Percentiles rank a stretch among this genome's conserved stretches.
Evolutionary conservation across 2,113 vertebrate species (phyloP).

Genomic region (Agelaius tricolor): DNA sequence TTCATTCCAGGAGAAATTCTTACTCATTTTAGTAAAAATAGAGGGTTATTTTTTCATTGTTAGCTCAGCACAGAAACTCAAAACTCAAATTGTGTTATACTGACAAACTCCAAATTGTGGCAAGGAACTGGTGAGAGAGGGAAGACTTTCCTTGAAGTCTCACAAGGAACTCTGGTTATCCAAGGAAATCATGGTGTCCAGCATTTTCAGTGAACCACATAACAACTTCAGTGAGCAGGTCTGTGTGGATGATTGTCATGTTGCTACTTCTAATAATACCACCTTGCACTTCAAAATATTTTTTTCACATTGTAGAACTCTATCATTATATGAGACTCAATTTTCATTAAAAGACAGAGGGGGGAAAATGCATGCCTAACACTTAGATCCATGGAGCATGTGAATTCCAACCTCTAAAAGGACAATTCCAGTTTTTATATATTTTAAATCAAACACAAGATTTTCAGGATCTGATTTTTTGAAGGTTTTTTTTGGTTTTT

Average conservation of each 20-base stretch:
- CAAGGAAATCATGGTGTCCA: background rate
- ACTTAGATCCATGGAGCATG: background rate
- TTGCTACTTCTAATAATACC: background rate
- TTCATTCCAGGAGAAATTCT: background rate
- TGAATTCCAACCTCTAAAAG: background rate
- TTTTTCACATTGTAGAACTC: background rate
- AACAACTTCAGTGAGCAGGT: background rate
- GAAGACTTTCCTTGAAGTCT: background rate
- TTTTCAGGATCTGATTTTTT: background rate
- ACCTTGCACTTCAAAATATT: background rate
- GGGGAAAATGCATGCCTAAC: background rate
- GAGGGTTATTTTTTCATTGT: background rate
- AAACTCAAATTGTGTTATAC: background rate
- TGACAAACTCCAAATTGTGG: background rate
- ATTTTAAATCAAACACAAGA: background rate
- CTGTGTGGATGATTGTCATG: background rate
- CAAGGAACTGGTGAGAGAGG: background rate
- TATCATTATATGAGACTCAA: background rate
- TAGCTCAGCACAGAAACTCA: background rate
- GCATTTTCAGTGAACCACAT: accelerated
- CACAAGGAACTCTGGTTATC: background rate
- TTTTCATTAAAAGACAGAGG: background rate
- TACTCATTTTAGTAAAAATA: background rate
- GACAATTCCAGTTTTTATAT: background rate
- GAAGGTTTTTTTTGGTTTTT: background rate